Base-by-base conservation (phyloP, 2,888 invertebrate species). In the Scaptomyza parva region DNA sequence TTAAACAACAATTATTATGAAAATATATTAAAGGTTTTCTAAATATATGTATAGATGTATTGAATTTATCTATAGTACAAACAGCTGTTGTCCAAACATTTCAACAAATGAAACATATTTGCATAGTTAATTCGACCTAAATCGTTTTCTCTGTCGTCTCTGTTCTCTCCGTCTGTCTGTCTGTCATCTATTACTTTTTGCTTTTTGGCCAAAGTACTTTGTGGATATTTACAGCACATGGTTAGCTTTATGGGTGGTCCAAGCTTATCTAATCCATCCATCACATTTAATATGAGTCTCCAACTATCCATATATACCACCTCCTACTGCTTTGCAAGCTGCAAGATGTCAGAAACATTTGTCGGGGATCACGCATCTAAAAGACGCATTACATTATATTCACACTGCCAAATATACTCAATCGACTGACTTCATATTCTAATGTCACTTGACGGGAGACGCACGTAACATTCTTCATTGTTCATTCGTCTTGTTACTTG, bases 401-500 rank as follows among this genome's bases (percentile, higher is more conserved):
- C 62, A 59, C 54, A 68, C 57, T 58, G 63, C 60, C 63, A 44
- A 48, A 47, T 17, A 41, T 3, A 5, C 28, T 28, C 28, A 2
- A 24, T 62, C 37, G 43, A 60, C 59, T 69, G 40, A 57, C 59
- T 64, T 59, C 35, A 72, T 62, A 71, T 53, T 48, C 30, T 33
- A 47, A 14, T 35, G 17, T 37, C 35, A 14, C 30, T n/a, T n/a
- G n/a, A n/a, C n/a, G n/a, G n/a, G n/a, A n/a, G n/a, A n/a, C n/a
- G n/a, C n/a, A n/a, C n/a, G n/a, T n/a, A n/a, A n/a, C n/a, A n/a
- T n/a, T n/a, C n/a, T n/a, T n/a, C n/a, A n/a, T n/a, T n/a, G n/a
- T n/a, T n/a, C n/a, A 80, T 81, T 67, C 51, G 55, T 71, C 66
- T 64, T n/a, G n/a, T n/a, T 74, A 71, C 69, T 75, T 74, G 78